Evolutionary conservation across 2,888 invertebrate species (phyloP).

Genomic region (Mystacides longicornis): DNA sequence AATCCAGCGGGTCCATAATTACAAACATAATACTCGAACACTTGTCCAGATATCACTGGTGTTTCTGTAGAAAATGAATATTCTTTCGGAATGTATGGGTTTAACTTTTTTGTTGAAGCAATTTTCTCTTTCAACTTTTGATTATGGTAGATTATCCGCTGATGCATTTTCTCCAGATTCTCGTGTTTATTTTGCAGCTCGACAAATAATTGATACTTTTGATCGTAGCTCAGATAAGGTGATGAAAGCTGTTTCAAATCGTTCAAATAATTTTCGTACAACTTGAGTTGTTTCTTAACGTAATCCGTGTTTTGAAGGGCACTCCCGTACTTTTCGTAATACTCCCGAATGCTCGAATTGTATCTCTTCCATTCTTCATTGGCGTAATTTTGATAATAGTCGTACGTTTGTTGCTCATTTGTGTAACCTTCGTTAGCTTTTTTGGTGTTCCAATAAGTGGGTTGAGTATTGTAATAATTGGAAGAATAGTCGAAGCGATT

Average conservation of each 20-base stretch:
- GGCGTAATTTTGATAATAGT: neutral
- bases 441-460: neutral
- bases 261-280: constrained; percentile 18
- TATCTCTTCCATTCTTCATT: constrained; percentile 11
- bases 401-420: neutral
- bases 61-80: constrained; percentile 18
- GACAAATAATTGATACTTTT: constrained; percentile 4
- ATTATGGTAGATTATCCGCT: constrained; percentile 17
- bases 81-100: constrained; percentile 17
- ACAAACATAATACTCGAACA: constrained; percentile 33
- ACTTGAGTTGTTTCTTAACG: constrained; percentile 13
- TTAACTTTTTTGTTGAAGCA: constrained; percentile 16
- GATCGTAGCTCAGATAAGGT: constrained; percentile 13
- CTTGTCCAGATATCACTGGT: constrained; percentile 18
- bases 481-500: too few species aligned
- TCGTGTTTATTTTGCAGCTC: constrained; percentile 18
- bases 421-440: neutral
- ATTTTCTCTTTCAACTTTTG: constrained; percentile 16
- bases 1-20: constrained; percentile 38
- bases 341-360: constrained; percentile 14
- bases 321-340: constrained; percentile 14
- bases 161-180: constrained; percentile 12
- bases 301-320: constrained; percentile 8
- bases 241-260: constrained; percentile 10
- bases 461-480: neutral